Evolutionary conservation across 1,140 invertebrate species (phyloP).

Genomic region (Metaphire vulgaris): DNA sequence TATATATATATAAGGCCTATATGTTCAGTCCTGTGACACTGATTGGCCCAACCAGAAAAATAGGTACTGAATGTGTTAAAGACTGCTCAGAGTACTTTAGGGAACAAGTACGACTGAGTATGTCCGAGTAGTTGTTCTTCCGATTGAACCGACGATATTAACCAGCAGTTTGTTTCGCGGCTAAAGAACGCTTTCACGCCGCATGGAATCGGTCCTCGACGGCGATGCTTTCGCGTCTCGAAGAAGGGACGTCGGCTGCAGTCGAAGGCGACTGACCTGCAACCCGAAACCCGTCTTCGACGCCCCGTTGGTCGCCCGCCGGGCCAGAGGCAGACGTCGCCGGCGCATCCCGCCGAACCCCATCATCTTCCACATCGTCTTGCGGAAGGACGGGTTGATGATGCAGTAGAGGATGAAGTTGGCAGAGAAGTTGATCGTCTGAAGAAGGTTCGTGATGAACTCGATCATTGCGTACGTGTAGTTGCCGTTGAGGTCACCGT

Average conservation of each 20-base stretch:
- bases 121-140: too few species aligned
- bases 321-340: not conserved
- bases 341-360: not conserved
- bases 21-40: too few species aligned
- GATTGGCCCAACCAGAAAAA: too few species aligned
- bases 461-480: constrained; percentile 36
- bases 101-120: too few species aligned
- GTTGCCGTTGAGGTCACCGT: constrained; percentile 31
- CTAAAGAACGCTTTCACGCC: not conserved
- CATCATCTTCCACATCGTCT: constrained; percentile 37
- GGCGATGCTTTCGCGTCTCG: not conserved
- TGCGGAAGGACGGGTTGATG: constrained; percentile 48
- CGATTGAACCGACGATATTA: too few species aligned
- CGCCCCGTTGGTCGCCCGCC: too few species aligned
- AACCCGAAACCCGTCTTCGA: too few species aligned
- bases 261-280: not conserved
- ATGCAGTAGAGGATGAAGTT: constrained; percentile 50
- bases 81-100: too few species aligned
- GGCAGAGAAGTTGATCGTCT: constrained; percentile 46
- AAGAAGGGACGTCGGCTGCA: not conserved
- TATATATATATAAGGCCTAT: too few species aligned
- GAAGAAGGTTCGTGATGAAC: constrained; percentile 47
- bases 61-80: too few species aligned
- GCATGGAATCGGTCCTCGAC: not conserved
- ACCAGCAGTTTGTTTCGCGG: too few species aligned